phyloP scores from a whole-genome alignment of 92 coral and sea anemone genomes.

The Palythoa grandiflora region DNA sequence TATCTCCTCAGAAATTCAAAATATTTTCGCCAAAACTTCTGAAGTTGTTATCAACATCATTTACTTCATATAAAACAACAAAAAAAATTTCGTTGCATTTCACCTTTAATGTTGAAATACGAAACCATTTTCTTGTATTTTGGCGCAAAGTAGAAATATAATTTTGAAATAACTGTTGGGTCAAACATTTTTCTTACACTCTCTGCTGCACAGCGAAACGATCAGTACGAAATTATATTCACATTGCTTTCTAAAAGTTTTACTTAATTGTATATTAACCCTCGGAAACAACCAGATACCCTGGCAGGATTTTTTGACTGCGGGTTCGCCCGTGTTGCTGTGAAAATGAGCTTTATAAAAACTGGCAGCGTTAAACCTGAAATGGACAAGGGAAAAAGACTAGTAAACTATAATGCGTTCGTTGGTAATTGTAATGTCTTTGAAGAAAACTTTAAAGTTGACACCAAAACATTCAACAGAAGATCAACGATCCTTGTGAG shows the following conservation, averaged over 20 bases:
- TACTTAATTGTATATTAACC: background rate
- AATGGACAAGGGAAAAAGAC: conserved; percentile 24
- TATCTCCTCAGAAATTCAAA: too few species aligned
- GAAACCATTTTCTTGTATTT: conserved; percentile 1
- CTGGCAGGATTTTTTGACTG: conserved; percentile 14
- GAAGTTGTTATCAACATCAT: too few species aligned
- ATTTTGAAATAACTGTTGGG: background rate
- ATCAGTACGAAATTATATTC: background rate
- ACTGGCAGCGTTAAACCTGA: background rate
- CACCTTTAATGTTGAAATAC: background rate
- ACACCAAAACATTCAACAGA: conserved; percentile 1
- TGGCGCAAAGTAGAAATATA: conserved; percentile 8
- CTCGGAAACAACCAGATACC: background rate
- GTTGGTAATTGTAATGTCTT: background rate
- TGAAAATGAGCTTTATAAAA: background rate
- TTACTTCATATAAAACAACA: too few species aligned
- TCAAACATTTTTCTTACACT: background rate
- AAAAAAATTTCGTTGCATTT: too few species aligned
- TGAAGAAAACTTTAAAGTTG: conserved; percentile 3
- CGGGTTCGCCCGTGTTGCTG: conserved; percentile 10
- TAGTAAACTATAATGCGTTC: conserved; percentile 31
- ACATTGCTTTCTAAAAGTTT: background rate
- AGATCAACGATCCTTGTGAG: background rate
- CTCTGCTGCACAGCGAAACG: background rate
- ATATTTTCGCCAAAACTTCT: too few species aligned